Evolutionary conservation across 2,113 vertebrate species (phyloP).

Genomic region (Muntiacus muntjak): DNA sequence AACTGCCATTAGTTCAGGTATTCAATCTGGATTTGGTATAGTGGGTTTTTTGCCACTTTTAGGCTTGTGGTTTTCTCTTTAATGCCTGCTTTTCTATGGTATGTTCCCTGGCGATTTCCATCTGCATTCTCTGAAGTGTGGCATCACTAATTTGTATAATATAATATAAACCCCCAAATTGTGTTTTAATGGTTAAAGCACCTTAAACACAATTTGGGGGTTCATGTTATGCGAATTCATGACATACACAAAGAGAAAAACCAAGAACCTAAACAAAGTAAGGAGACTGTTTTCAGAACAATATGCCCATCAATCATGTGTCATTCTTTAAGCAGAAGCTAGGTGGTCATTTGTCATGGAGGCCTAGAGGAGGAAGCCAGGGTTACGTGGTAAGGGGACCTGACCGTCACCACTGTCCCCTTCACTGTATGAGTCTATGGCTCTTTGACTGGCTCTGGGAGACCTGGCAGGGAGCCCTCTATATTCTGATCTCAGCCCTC

Average conservation of each 20-base stretch:
- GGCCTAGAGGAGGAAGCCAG: background rate
- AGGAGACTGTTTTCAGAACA: background rate
- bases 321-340: background rate
- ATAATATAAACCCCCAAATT: background rate
- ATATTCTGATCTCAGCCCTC: background rate
- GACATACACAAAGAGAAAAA: background rate
- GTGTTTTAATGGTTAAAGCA: background rate
- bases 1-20: background rate
- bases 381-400: background rate
- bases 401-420: background rate
- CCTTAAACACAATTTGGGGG: background rate
- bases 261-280: background rate
- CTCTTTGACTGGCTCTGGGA: background rate
- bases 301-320: background rate
- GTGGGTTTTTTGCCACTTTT: background rate
- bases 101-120: background rate
- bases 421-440: background rate
- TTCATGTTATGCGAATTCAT: background rate
- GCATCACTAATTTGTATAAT: background rate
- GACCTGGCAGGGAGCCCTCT: background rate
- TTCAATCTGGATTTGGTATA: background rate
- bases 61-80: background rate
- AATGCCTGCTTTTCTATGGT: background rate
- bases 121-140: background rate
- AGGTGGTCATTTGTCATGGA: background rate